phyloP scores from a whole-genome alignment of 2,888 invertebrate genomes.

The Drepanosiphum platanoidis region DNA sequence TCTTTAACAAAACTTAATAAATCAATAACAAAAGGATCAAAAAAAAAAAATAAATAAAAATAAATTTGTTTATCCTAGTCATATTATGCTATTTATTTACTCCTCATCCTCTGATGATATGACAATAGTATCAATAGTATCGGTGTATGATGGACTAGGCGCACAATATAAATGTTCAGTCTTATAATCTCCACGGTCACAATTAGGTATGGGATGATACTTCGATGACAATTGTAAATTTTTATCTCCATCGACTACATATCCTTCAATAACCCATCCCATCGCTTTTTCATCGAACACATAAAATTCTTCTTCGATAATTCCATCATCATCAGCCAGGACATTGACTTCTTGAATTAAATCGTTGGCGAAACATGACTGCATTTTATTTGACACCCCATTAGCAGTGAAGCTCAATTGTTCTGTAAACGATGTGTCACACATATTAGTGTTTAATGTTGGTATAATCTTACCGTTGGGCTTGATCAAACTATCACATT shows the following conservation, averaged over 20 bases:
- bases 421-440: background rate
- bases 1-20: conserved; percentile 31
- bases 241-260: background rate
- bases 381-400: background rate
- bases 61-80: background rate
- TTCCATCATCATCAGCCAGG: background rate
- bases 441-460: background rate
- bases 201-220: background rate
- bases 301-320: conserved; percentile 41
- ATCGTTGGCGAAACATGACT: conserved; percentile 25
- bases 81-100: background rate
- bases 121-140: conserved; percentile 9
- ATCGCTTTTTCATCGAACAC: background rate
- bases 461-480: background rate
- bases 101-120: conserved; percentile 47
- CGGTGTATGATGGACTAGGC: background rate
- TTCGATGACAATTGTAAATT: background rate
- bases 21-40: conserved; percentile 27
- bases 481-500: background rate
- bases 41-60: background rate
- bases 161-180: conserved; percentile 56
- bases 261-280: conserved; percentile 29
- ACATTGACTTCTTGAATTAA: conserved; percentile 47
- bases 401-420: background rate
- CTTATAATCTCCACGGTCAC: background rate